Conservation (phyloP, 2,113 vertebrate genomes). For the Gadus macrocephalus region DNA sequence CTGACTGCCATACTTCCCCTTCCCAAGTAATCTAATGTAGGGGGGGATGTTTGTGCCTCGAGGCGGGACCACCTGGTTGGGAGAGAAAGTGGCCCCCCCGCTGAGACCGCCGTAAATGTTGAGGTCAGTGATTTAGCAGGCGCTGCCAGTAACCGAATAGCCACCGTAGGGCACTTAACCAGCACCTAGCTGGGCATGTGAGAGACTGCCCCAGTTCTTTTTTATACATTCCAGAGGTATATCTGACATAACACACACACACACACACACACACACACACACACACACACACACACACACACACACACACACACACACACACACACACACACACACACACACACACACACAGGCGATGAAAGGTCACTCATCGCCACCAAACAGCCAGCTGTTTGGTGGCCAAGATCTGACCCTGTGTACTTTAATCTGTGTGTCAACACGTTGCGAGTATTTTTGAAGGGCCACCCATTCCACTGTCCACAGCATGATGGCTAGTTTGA, state of each 20-base stretch:
- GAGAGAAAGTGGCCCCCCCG: not conserved
- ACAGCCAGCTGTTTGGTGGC: not conserved
- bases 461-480: not conserved
- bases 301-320: not conserved
- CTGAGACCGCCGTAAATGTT: conserved; percentile 4
- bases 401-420: not conserved
- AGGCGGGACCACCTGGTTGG: too few relatives aligned
- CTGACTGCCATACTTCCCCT: too few relatives aligned
- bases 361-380: not conserved
- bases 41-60: too few relatives aligned
- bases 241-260: not conserved
- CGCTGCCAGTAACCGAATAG: conserved; percentile 6
- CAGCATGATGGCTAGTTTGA: not conserved
- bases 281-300: not conserved
- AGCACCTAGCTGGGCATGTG: conserved; percentile 4
- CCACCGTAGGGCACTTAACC: not conserved
- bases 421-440: conserved; percentile 6
- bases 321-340: not conserved
- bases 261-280: not conserved
- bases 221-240: conserved; percentile 10
- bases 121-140: not conserved
- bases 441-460: not conserved
- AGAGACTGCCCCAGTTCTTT: not conserved
- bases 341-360: not conserved
- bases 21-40: too few relatives aligned